Base-by-base conservation (phyloP, 2,797 vertebrate species). In the Lepidocolaptes lacrymiger region DNA sequence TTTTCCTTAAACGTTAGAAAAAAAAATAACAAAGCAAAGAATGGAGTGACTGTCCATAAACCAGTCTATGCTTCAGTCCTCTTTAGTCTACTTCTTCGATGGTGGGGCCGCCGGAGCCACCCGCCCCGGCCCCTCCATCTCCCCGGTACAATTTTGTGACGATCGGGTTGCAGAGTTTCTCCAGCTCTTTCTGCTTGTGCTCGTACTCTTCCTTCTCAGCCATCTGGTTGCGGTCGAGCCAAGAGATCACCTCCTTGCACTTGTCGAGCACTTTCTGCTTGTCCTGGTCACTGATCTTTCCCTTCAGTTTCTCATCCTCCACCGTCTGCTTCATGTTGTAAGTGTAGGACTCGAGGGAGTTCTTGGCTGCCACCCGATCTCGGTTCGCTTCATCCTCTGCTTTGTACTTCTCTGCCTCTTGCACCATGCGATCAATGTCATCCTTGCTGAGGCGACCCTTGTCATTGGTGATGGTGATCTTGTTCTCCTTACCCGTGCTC, bases 381-480 rank as follows among this genome's bases (percentile, higher is more conserved):
- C 98, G 97, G 96, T 99, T 99, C 15, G 97, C 37, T n/a, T 99
- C 98, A 3, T 99, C 99, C 41, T 99, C 98, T 0, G 97, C 98
- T 95, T 99, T 99, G 97, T 99, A 99, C 72, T 98, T 98, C 37
- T 99, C 99, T 0, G 99, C 99, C 13, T 99, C 99, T 85, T 99
- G 98, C 48, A 99, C 99, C 99, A 99, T 99, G 10, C 98, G 98
- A 89, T 99, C 99, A 0, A 99, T 99, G 34, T 99, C 99, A 3
- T 99, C 99, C 95, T 99, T 99, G 98, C 98, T 99, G 26, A 99
- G 98, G n/a, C 98, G 98, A 27, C 99, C 99, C 62, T 99, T 99
- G 97, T 99, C 99, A 1, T 99, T 99, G 73, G 99, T 99, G 94
- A 99, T 99, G 55, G 99, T 99, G 96, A 99, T 99, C 96, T 99